These are phyloP conservation scores for Chrysolina oricalcia DNA, from an alignment of 2,888 invertebrate genomes.

Conservation along the genomic window DNA sequence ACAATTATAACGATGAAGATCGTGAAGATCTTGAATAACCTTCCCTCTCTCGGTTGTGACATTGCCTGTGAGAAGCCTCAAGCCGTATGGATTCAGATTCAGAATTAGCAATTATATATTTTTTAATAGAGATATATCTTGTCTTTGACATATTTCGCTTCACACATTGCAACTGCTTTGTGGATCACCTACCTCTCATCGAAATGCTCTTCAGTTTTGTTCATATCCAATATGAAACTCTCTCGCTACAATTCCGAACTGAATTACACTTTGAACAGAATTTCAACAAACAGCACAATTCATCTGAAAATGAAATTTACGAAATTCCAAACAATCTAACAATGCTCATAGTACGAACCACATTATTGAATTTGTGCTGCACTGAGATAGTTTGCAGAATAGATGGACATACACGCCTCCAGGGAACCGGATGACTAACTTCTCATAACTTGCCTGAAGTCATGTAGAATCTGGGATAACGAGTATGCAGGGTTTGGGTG, in stretches of 20 bases:
- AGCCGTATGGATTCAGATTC: too few relatives aligned
- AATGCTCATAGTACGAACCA: slow-evolving; percentile 9
- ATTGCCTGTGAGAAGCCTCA: too few relatives aligned
- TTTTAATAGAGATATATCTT: too few relatives aligned
- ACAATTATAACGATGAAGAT: too few relatives aligned
- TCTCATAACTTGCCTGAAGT: slow-evolving; percentile 38
- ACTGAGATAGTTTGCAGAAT: slow-evolving; percentile 31
- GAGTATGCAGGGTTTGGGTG: not conserved
- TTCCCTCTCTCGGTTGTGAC: too few relatives aligned
- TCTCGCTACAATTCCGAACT: not conserved
- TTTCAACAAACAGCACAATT: not conserved
- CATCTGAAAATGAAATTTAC: not conserved
- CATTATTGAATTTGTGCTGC: slow-evolving; percentile 38
- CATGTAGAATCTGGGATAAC: not conserved
- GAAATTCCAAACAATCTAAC: slow-evolving; percentile 17
- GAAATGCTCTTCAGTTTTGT: too few relatives aligned
- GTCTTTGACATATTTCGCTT: too few relatives aligned
- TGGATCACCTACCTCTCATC: too few relatives aligned
- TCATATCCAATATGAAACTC: too few relatives aligned
- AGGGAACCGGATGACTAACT: slow-evolving; percentile 29
- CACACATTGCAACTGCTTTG: too few relatives aligned
- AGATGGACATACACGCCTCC: slow-evolving; percentile 37
- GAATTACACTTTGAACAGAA: slow-evolving; percentile 9
- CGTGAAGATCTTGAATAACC: too few relatives aligned
- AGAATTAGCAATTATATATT: too few relatives aligned